phyloP scores from a whole-genome alignment of 37 sponge, comb jelly and placozoan species.

The Ephydatia muelleri region DNA sequence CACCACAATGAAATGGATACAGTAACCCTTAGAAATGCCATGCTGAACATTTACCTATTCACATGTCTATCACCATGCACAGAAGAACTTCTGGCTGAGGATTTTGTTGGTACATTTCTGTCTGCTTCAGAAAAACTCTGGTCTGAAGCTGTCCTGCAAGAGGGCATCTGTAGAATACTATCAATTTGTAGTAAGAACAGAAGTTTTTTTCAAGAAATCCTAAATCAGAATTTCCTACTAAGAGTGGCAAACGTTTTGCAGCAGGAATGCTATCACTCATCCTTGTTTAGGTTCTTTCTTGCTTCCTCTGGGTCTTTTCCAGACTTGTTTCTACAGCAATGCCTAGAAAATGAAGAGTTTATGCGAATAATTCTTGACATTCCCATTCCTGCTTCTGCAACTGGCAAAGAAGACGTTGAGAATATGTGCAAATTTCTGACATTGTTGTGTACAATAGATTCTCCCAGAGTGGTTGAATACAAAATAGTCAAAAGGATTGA shows the following conservation, averaged over 20 bases:
- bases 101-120: constrained; percentile 10
- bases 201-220: constrained; percentile 8
- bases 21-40: constrained; percentile 8
- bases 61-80: not conserved
- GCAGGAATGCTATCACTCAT: not conserved
- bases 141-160: constrained; percentile 24
- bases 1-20: constrained; percentile 27
- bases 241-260: constrained; percentile 12
- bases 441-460: constrained; percentile 9
- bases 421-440: constrained; percentile 28
- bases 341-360: not conserved
- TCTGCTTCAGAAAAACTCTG: constrained; percentile 43
- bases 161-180: constrained; percentile 46
- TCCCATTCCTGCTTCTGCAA: not conserved
- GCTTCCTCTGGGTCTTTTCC: too few species aligned
- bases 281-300: too few species aligned
- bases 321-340: not conserved
- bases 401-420: not conserved
- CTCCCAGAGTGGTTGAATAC: constrained; percentile 13
- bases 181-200: constrained; percentile 6
- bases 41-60: constrained; percentile 38
- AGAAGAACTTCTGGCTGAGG: constrained; percentile 18
- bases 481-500: constrained; percentile 20
- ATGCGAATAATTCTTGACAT: not conserved
- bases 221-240: constrained; percentile 1